Evolutionary conservation across 2,113 vertebrate genomes (phyloP), one percentile per base, ranked within the genome.

Genomic region (Rana temporaria): DNA sequence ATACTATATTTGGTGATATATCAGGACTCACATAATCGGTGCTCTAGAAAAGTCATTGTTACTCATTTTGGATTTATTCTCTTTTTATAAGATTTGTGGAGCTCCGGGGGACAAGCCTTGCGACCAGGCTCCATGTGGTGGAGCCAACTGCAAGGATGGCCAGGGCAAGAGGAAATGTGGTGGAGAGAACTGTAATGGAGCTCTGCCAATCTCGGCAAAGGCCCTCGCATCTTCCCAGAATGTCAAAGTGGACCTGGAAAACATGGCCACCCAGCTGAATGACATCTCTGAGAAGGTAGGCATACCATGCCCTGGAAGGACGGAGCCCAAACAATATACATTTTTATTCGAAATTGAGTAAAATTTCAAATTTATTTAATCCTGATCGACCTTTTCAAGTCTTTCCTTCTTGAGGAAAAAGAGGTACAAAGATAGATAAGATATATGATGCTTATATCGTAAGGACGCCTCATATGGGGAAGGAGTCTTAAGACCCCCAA

Each of bases 101-200:
- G 84, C 55, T 0, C 38, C 0, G 85, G 92, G 86, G 71, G 70
- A 87, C 55, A 75, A 0, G 76, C 91, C 84, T 69, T 96, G 94
- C 1, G 19, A 87, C 2, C 73, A 90, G 1, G 87, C 90, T 0
- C 65, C 30, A 1, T 98, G 95, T 0, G 95, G 96, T 14, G 96
- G 96, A 11, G 93, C 93, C 0, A 91, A 93, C 79, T 98, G 96
- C 86, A 87, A 20, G 26, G 93, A 94, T 57, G 14, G 84, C 0
- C 19, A 0, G 0, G 94, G 93, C 8, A 85, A 67, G 1, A 87
- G 71, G 15, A 87, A 8, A 0, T 98, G 96, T 0, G 95, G 93
- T 34, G 93, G 93, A 17, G 67, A 24, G 0, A 89, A 87, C 16
- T 97, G 95, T 57, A 66, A 82, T 0, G 96, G 96, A 64, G 91